Evolutionary conservation across 2,888 invertebrate species (phyloP), one percentile per base, ranked within the genome.

Genomic region (Phlogophora meticulosa): DNA sequence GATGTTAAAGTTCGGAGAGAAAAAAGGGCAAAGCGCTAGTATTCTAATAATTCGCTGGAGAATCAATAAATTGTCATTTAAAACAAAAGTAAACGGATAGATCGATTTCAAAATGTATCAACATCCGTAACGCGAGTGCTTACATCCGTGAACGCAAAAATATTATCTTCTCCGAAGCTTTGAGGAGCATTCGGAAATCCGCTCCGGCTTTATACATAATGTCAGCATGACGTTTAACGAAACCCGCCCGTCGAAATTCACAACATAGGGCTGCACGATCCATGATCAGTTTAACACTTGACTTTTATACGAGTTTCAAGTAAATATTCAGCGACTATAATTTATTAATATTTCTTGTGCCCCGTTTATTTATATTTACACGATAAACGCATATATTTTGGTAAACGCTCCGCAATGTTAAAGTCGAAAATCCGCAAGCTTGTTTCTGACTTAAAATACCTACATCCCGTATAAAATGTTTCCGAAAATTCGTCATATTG

Each of bases 161-260:
- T 85, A 79, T 86, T 85, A 87, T 87, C 86, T 79, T 81, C 74
- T 62, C 72, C 71, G 71, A 76, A 81, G 80, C 79, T 87, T 81
- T 86, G 83, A 87, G 85, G 76, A 87, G 84, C 86, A 85, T 89
- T 89, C 90, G 91, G 90, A 91, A 88, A 91, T 92, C 91, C 90
- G 87, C 78, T 83, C 73, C 69, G 76, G 87, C 87, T 89, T 90
- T 87, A 89, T n/a, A n/a, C n/a, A n/a, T 90, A 86, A 89, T 85
- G 80, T 77, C 83, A 80, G 84, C 78, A 84, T 87, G 87, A 86
- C 85, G 83, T 83, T 83, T 81, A 81, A 78, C 79, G 79, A 78
- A 83, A 81, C 82, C 76, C 80, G 68, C 82, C 77, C 76, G 83
- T 81, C 78, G 80, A 87, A 85, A 84, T 81, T 80, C 70, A 74